Percentiles rank a stretch among this genome's conserved stretches.
Evolutionary conservation across 2,113 vertebrate genomes (phyloP).

Genomic region (Rhinolophus ferrumequinum): DNA sequence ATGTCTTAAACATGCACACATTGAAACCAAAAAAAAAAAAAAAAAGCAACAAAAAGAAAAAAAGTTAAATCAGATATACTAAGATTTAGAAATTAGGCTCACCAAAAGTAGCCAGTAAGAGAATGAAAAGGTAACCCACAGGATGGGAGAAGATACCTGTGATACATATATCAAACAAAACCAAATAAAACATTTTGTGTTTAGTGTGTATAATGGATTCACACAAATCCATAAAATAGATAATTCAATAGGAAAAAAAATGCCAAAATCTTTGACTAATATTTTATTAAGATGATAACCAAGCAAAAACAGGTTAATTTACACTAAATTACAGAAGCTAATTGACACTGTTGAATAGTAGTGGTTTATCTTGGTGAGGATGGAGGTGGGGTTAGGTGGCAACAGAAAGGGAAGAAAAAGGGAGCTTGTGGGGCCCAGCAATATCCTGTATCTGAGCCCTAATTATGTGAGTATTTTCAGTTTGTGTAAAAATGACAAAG

Average conservation of each 20-base stretch:
- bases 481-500: neutral
- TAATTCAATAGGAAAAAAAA: neutral
- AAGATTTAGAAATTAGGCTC: neutral
- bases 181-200: too few relatives aligned
- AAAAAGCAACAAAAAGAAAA: too few relatives aligned
- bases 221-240: neutral
- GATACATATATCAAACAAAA: neutral
- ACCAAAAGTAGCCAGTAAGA: neutral
- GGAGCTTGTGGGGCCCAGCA: accelerated
- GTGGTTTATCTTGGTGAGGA: neutral
- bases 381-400: neutral
- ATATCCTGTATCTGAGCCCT: neutral
- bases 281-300: neutral
- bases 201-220: neutral
- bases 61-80: neutral
- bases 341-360: neutral
- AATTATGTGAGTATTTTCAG: neutral
- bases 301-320: neutral
- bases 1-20: neutral
- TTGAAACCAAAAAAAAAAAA: neutral
- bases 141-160: neutral
- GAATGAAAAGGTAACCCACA: neutral
- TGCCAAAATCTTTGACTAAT: too few relatives aligned
- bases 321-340: neutral
- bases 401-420: neutral